Evolutionary conservation across 2,888 invertebrate species (phyloP).

Genomic region (Troides helena): DNA sequence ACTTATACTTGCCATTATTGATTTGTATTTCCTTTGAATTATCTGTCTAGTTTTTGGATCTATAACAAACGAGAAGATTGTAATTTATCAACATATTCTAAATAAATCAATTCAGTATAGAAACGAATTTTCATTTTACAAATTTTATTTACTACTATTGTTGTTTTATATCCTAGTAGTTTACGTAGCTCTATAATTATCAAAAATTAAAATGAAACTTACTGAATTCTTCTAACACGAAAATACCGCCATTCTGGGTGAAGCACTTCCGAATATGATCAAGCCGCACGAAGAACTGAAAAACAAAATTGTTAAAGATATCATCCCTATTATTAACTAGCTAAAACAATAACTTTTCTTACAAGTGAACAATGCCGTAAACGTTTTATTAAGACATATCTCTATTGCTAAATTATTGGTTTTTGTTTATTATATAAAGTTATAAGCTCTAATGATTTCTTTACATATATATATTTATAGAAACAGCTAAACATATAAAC

Average conservation of each 20-base stretch:
- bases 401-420: too few relatives aligned
- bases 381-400: not conserved
- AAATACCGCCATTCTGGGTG: slow-evolving; percentile 99
- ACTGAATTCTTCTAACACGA: slow-evolving; percentile 99
- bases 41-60: slow-evolving; percentile 99
- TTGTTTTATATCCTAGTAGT: too few relatives aligned
- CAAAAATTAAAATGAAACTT: slow-evolving; percentile 76
- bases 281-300: slow-evolving; percentile 99
- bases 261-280: slow-evolving; percentile 99
- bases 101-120: too few relatives aligned
- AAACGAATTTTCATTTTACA: too few relatives aligned
- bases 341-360: not conserved
- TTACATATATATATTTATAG: too few relatives aligned
- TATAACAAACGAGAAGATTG: slow-evolving; percentile 61
- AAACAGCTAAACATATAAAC: too few relatives aligned
- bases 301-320: slow-evolving; percentile 49
- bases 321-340: not conserved
- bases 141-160: too few relatives aligned
- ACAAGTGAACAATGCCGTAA: slow-evolving; percentile 21
- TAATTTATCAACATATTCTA: not conserved
- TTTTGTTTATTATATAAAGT: too few relatives aligned
- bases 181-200: too few relatives aligned
- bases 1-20: slow-evolving; percentile 92
- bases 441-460: too few relatives aligned
- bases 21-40: slow-evolving; percentile 97